Evolutionary conservation across 1,140 invertebrate species (phyloP).

Genomic region (Plodia interpunctella): DNA sequence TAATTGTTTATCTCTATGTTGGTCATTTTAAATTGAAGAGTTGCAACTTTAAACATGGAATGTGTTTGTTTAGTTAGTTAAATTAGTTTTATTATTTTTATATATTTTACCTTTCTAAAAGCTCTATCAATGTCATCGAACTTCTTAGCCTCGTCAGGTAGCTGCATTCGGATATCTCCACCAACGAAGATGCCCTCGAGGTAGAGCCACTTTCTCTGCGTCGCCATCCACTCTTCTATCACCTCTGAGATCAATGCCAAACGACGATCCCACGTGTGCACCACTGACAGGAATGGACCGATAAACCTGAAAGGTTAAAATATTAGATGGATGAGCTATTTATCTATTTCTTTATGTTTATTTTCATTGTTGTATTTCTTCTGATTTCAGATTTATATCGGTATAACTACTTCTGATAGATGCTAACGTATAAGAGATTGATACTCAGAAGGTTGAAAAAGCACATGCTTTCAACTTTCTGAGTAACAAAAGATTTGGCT

Average conservation of each 20-base stretch:
- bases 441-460: no score
- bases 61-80: no score
- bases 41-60: no score
- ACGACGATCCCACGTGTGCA: conserved; percentile 90
- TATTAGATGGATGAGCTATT: background rate
- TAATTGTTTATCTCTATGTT: no score
- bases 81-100: no score
- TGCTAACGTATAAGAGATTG: no score
- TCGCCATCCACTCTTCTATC: conserved; percentile 89
- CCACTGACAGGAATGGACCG: conserved; percentile 87
- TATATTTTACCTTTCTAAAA: conserved; percentile 86
- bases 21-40: no score
- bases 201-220: conserved; percentile 93
- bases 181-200: conserved; percentile 94
- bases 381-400: no score
- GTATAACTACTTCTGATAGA: no score
- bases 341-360: background rate
- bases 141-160: conserved; percentile 91
- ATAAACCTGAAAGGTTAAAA: conserved; percentile 81
- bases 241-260: conserved; percentile 90
- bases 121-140: conserved; percentile 92
- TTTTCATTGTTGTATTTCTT: no score
- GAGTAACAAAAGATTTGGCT: no score
- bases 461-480: no score
- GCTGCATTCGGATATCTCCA: conserved; percentile 88